phyloP scores from a whole-genome alignment of 2,797 vertebrate genomes.

The Gobio occitaniae region DNA sequence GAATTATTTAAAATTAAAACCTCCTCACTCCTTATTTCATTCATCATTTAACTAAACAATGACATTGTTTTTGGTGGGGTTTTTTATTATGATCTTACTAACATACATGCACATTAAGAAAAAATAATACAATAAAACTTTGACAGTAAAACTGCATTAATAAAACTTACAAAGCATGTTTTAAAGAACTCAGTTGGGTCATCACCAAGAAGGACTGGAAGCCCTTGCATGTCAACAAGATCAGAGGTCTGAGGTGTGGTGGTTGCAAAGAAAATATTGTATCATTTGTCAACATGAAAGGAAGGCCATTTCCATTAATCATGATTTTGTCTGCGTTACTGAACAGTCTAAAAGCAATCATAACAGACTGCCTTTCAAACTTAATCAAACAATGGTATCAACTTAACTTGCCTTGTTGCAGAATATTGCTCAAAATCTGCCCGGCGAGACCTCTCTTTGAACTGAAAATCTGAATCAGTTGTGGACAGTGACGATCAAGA shows the following conservation, averaged over 20 bases:
- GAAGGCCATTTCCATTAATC: too few species aligned
- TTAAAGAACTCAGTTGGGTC: conserved; percentile 14
- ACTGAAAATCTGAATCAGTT: conserved; percentile 1
- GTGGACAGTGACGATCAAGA: conserved; percentile 1
- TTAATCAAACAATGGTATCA: not conserved
- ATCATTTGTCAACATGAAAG: too few species aligned
- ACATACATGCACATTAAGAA: not conserved
- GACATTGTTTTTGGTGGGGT: not conserved
- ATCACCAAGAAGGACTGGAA: not conserved
- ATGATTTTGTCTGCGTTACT: too few species aligned
- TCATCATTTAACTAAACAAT: not conserved
- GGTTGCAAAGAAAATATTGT: too few species aligned
- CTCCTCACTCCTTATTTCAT: not conserved
- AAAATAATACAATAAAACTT: not conserved
- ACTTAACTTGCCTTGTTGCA: not conserved
- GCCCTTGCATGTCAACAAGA: not conserved
- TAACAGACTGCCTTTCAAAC: too few species aligned
- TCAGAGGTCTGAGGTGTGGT: too few species aligned
- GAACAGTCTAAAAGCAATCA: too few species aligned
- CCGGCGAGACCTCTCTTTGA: conserved; percentile 1
- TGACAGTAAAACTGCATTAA: not conserved
- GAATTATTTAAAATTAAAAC: not conserved
- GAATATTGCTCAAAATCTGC: not conserved
- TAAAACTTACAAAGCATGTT: conserved; percentile 5
- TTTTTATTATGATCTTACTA: too few species aligned